Percentiles rank a stretch among this genome's conserved stretches.
Evolutionary conservation across 2,888 invertebrate genomes (phyloP).

Genomic region (Chrysolina americana): DNA sequence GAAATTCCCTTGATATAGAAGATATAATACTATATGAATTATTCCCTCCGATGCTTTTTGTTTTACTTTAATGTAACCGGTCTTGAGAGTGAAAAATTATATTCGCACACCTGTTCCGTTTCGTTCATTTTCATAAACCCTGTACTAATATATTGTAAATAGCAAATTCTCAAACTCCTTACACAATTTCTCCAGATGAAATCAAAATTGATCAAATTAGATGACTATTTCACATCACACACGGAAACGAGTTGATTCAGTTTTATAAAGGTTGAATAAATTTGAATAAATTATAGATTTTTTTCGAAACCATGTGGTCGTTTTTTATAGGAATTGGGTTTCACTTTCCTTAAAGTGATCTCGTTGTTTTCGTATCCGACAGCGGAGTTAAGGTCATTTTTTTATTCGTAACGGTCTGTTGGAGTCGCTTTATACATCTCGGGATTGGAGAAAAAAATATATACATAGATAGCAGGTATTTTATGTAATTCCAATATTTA

Average conservation of each 20-base stretch:
- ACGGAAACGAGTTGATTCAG: slow-evolving; percentile 25
- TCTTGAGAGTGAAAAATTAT: too few relatives aligned
- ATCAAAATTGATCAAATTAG: neutral
- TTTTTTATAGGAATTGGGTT: slow-evolving; percentile 22
- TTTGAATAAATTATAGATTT: slow-evolving; percentile 31
- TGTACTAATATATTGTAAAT: neutral
- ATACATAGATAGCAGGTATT: too few relatives aligned
- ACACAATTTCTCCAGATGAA: neutral
- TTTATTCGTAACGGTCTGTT: slow-evolving; percentile 13
- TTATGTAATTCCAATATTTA: too few relatives aligned
- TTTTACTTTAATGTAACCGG: too few relatives aligned
- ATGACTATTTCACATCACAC: slow-evolving; percentile 11
- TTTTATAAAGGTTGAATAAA: slow-evolving; percentile 29
- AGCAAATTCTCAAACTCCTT: neutral
- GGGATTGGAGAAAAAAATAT: neutral
- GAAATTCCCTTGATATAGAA: neutral
- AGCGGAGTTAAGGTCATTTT: slow-evolving; percentile 24
- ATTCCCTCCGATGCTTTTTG: too few relatives aligned
- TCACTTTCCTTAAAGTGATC: slow-evolving; percentile 32
- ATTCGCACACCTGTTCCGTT: too few relatives aligned
- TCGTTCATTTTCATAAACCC: neutral
- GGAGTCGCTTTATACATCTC: neutral
- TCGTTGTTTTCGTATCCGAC: slow-evolving; percentile 24
- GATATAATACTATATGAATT: too few relatives aligned
- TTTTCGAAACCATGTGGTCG: slow-evolving; percentile 28